Evolutionary conservation across 2,113 vertebrate genomes (phyloP).

Genomic region (Paratilapia polleni): DNA sequence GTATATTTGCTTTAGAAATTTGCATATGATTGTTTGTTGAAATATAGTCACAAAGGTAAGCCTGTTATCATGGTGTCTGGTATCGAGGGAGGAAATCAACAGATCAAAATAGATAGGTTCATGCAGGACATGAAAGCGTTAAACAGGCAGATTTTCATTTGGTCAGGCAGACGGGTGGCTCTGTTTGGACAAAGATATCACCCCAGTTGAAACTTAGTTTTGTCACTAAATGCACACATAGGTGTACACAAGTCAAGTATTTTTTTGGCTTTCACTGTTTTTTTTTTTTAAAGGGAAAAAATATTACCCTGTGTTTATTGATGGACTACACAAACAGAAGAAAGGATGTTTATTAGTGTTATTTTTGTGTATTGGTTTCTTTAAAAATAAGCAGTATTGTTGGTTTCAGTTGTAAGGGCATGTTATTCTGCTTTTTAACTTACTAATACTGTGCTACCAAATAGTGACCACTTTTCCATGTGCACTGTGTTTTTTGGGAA

Average conservation of each 20-base stretch:
- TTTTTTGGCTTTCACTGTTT: too few species aligned
- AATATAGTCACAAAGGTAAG: not conserved
- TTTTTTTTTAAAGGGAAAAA: too few species aligned
- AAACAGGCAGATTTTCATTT: not conserved
- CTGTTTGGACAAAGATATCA: conserved; percentile 7
- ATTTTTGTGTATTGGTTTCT: not conserved
- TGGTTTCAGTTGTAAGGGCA: not conserved
- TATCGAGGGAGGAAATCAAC: not conserved
- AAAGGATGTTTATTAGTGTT: not conserved
- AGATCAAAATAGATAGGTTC: not conserved
- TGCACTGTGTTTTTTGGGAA: not conserved
- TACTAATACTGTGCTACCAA: not conserved
- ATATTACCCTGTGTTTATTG: not conserved
- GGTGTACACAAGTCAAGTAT: too few species aligned
- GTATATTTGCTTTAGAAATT: conserved; percentile 12
- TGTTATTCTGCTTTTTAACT: not conserved
- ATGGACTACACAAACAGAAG: not conserved
- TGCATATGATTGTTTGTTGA: conserved; percentile 18
- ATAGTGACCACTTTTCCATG: not conserved
- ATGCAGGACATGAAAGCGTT: not conserved
- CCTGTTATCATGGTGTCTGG: not conserved
- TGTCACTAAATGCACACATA: too few species aligned
- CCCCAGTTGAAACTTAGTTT: too few species aligned
- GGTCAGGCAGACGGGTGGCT: not conserved
- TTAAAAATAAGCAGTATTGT: not conserved